Conservation (phyloP, 1,140 invertebrate species). For the Drosophila ercepeae region DNA sequence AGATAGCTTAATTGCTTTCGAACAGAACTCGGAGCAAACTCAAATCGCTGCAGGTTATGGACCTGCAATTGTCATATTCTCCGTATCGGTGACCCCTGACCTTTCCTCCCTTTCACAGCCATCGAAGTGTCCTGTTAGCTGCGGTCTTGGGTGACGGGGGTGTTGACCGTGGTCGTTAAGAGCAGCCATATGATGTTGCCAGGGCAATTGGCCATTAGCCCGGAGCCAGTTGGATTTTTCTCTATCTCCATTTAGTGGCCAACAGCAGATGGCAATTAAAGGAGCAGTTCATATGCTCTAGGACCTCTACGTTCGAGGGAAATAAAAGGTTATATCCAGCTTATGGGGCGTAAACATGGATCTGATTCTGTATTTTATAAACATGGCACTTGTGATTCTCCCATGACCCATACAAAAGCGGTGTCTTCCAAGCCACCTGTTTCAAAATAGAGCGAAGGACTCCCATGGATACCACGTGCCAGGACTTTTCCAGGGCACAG, state of each 20-base stretch:
- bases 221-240: conserved; percentile 31
- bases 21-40: conserved; percentile 37
- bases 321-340: neutral
- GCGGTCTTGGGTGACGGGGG: conserved; percentile 21
- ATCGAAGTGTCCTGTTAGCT: conserved; percentile 55
- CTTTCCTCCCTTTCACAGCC: neutral
- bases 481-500: conserved; percentile 14
- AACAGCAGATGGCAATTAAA: conserved; percentile 52
- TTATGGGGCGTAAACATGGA: conserved; percentile 12
- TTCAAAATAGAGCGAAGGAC: no score
- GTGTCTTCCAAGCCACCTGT: no score
- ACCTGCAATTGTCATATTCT: conserved; percentile 36
- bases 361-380: neutral
- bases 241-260: conserved; percentile 26
- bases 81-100: conserved; percentile 40
- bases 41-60: conserved; percentile 30
- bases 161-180: conserved; percentile 34
- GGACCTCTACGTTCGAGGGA: no score
- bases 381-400: neutral
- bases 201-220: conserved; percentile 49
- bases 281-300: neutral
- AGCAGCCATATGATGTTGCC: conserved; percentile 41
- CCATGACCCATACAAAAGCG: no score
- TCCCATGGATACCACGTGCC: no score
- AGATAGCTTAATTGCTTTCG: conserved; percentile 46